Conservation (phyloP, 2,797 vertebrate species). For the Crenichthys baileyi region DNA sequence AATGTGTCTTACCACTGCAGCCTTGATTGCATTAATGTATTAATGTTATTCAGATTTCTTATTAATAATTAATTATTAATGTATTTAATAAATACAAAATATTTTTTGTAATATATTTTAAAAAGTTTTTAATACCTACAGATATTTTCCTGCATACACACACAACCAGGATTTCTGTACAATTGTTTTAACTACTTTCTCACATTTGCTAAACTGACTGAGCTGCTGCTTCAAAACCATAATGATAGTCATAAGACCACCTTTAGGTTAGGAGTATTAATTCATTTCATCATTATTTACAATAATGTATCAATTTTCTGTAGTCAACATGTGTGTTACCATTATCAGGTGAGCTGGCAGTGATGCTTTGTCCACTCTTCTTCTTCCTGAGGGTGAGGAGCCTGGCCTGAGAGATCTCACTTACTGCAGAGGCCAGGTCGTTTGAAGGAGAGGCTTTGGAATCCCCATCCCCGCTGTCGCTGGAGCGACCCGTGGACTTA, state of each 20-base stretch:
- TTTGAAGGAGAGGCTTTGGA: constrained; percentile 79
- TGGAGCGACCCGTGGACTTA: constrained; percentile 80
- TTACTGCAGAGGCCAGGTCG: constrained; percentile 76
- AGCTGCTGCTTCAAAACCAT: neutral
- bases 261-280: neutral
- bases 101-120: neutral
- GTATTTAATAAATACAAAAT: neutral
- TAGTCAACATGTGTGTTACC: constrained; percentile 67
- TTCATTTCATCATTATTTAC: neutral
- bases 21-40: neutral
- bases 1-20: neutral
- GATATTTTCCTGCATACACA: neutral
- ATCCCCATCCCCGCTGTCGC: constrained; percentile 74
- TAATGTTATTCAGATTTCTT: neutral
- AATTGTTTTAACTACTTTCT: neutral
- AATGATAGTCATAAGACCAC: neutral
- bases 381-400: constrained; percentile 79
- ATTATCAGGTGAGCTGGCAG: constrained; percentile 63
- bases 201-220: neutral
- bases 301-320: neutral
- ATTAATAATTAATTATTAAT: neutral
- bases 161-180: neutral
- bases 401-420: constrained; percentile 79
- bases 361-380: constrained; percentile 71
- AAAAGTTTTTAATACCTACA: neutral